phyloP scores from a whole-genome alignment of 2,113 vertebrate genomes.

The Thalassarche chlororhynchos region DNA sequence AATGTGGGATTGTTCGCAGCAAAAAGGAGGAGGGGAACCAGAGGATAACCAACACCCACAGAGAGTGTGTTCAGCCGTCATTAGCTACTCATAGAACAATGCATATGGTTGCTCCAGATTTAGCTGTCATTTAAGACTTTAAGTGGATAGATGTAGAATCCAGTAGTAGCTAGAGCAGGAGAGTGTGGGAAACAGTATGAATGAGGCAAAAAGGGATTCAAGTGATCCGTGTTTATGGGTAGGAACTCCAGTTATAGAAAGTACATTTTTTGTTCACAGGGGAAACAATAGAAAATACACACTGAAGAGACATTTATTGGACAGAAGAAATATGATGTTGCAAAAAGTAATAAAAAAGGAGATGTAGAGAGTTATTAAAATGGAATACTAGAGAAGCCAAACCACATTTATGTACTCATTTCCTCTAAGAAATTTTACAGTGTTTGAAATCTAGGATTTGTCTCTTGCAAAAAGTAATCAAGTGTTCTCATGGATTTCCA shows the following conservation, averaged over 20 bases:
- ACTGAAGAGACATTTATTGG: neutral
- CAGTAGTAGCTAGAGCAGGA: neutral
- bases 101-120: neutral
- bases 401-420: neutral
- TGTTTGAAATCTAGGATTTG: neutral
- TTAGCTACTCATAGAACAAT: neutral
- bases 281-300: neutral
- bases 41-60: neutral
- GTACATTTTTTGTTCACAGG: neutral
- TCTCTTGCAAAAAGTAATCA: neutral
- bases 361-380: neutral
- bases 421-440: neutral
- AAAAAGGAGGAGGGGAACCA: neutral
- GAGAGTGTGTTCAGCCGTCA: neutral
- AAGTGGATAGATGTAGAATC: neutral
- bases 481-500: neutral
- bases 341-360: constrained; percentile 26
- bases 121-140: neutral
- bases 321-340: constrained; percentile 15
- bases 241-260: neutral
- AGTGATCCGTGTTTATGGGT: neutral
- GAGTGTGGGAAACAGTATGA: neutral
- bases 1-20: neutral
- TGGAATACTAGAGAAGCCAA: neutral
- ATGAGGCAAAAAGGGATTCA: neutral